phyloP scores from a whole-genome alignment of 2,797 vertebrate genomes.

The Microcaecilia unicolor region DNA sequence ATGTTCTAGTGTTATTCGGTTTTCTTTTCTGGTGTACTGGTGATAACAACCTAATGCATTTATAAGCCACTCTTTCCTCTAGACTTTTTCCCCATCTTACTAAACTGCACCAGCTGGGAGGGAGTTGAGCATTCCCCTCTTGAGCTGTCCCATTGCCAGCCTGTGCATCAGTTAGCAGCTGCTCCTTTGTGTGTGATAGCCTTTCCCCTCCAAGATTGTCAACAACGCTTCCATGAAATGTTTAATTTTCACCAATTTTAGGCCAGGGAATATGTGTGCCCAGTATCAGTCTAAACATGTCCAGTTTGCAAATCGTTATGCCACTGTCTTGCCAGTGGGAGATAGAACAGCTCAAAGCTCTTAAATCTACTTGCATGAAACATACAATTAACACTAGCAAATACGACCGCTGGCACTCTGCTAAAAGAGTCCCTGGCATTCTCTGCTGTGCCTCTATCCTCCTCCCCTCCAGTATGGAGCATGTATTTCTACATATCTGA shows the following conservation, averaged over 20 bases:
- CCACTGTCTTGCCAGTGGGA: too few relatives aligned
- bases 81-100: background rate
- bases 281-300: too few relatives aligned
- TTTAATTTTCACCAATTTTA: background rate
- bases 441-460: too few relatives aligned
- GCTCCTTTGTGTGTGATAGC: background rate
- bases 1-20: too few relatives aligned
- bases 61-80: background rate
- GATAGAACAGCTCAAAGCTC: too few relatives aligned
- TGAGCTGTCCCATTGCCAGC: constrained; percentile 12
- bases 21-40: background rate
- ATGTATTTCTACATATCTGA: too few relatives aligned
- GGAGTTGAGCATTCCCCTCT: constrained; percentile 6
- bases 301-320: too few relatives aligned
- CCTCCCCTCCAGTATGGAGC: too few relatives aligned
- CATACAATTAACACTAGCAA: too few relatives aligned
- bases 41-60: background rate
- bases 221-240: rapidly evolving
- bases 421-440: too few relatives aligned
- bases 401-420: too few relatives aligned
- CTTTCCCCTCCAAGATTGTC: background rate
- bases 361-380: too few relatives aligned
- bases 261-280: background rate
- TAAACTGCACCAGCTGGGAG: constrained; percentile 21
- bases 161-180: constrained; percentile 12